phyloP scores from a whole-genome alignment of 2,888 invertebrate species.

The Orgyia antiqua region DNA sequence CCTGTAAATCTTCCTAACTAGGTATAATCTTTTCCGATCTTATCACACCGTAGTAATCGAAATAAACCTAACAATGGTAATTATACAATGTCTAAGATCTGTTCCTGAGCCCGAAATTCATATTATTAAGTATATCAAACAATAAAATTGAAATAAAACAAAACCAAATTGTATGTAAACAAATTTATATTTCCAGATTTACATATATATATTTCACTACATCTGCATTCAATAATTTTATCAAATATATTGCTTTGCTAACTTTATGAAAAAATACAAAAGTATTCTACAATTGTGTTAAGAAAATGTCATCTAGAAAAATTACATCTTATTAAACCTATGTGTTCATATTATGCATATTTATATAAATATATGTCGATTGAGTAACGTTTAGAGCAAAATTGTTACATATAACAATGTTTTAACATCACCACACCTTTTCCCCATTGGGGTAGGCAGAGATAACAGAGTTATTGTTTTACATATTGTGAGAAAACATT shows the following conservation, averaged over 20 bases:
- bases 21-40: too few species aligned
- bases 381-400: conserved; percentile 41
- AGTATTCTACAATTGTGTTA: conserved; percentile 64
- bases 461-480: too few species aligned
- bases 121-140: too few species aligned
- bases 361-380: conserved; percentile 41
- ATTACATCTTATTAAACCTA: conserved; percentile 57
- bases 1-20: too few species aligned
- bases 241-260: conserved; percentile 74
- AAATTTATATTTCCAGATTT: conserved; percentile 71
- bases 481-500: conserved; percentile 31
- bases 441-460: too few species aligned
- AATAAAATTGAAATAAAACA: conserved; percentile 12
- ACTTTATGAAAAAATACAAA: conserved; percentile 73
- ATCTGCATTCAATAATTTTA: conserved; percentile 59
- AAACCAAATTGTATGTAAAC: conserved; percentile 68
- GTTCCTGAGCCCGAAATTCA: too few species aligned
- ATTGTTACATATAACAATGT: conserved; percentile 36
- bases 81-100: too few species aligned
- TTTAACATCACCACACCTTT: too few species aligned
- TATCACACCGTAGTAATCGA: too few species aligned
- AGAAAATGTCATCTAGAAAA: conserved; percentile 66
- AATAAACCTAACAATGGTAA: too few species aligned
- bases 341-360: conserved; percentile 67
- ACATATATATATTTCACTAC: conserved; percentile 64